Conservation (phyloP, 2,888 invertebrate genomes). For the Drosophila kambysellisi region DNA sequence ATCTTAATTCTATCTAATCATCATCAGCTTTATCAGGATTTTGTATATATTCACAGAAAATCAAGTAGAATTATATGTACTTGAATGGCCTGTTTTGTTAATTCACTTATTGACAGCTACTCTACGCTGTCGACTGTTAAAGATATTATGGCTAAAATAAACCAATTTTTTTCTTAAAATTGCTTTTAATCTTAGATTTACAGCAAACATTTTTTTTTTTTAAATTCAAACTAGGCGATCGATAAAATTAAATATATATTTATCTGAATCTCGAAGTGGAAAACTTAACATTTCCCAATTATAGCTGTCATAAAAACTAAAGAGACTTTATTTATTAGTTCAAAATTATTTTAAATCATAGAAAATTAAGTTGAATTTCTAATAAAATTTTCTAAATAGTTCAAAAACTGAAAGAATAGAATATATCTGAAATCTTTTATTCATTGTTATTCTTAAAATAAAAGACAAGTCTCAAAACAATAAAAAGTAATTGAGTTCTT, state of each 20-base stretch:
- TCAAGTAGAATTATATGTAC: neutral
- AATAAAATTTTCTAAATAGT: neutral
- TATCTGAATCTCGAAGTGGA: neutral
- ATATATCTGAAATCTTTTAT: neutral
- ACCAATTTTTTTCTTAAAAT: neutral
- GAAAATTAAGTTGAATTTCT: neutral
- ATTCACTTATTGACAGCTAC: neutral
- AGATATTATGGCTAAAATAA: neutral
- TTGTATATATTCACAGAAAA: neutral
- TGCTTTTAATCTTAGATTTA: neutral
- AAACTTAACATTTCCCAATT: neutral
- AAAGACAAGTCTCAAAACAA: neutral
- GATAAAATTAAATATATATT: neutral
- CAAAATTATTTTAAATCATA: neutral
- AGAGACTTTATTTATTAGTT: neutral
- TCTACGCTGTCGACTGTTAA: neutral
- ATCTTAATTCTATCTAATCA: slow-evolving; percentile 48
- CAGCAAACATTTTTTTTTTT: neutral
- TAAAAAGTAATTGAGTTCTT: neutral
- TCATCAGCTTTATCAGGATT: slow-evolving; percentile 2
- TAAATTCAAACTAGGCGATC: too few species aligned
- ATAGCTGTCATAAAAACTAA: neutral
- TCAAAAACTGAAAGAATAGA: neutral
- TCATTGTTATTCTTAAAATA: neutral
- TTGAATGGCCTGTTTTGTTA: neutral